Conservation (phyloP, 2,113 vertebrate species). For the Eonycteris spelaea region DNA sequence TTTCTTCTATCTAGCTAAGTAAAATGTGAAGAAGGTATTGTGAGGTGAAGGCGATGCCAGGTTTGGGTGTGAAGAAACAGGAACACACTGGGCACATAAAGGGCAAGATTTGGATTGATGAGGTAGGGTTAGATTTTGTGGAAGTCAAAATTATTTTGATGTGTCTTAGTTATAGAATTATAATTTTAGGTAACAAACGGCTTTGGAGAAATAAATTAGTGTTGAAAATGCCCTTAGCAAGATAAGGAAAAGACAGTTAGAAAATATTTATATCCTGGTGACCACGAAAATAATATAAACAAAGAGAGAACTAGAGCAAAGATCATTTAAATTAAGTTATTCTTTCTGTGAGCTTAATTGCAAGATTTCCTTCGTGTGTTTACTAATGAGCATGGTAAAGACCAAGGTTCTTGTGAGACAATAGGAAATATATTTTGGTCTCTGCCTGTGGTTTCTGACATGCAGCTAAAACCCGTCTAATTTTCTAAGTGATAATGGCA, state of each 20-base stretch:
- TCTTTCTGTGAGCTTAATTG: no score
- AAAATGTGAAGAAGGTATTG: neutral
- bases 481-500: neutral
- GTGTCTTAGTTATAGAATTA: neutral
- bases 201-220: neutral
- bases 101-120: no score
- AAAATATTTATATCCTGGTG: no score
- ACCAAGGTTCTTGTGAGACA: neutral
- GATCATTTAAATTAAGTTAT: no score
- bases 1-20: neutral
- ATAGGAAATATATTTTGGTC: neutral
- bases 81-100: neutral
- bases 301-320: no score
- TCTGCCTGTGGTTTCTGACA: neutral
- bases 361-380: no score
- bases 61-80: neutral
- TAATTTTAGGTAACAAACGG: neutral
- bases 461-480: neutral
- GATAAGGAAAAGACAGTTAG: neutral
- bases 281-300: no score
- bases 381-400: no score
- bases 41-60: neutral
- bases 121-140: neutral
- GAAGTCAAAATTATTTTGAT: neutral
- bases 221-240: neutral